Base-by-base conservation (phyloP, 1,140 invertebrate species). In the Watersipora subatra region DNA sequence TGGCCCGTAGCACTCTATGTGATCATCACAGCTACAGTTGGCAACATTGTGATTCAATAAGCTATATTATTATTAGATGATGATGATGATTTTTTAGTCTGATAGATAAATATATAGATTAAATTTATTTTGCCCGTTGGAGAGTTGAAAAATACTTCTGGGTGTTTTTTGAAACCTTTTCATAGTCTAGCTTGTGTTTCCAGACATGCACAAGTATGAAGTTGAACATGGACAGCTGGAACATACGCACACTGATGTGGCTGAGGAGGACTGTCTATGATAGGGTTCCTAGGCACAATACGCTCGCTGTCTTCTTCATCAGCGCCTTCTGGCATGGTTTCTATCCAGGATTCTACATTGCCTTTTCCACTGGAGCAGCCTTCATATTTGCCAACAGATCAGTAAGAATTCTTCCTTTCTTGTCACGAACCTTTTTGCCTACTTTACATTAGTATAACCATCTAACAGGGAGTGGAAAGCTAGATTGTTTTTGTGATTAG, bases 301-400 rank as follows among this genome's bases (percentile, higher is more conserved):
- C 79, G 17, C 61, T 81, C 12, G 83, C 87, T 58, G 95, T 93
- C 1, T 97, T 93, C 80, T 80, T 86, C 1, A 81, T 96, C 58
- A 95, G 91, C 25, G 91, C 92, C 24, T 73, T 95, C n/a, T 96
- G 93, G 92, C 93, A 96, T 80, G 93, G 76, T 67, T 94, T 93
- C 77, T 91, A 92, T 81, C 90, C 91, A 12, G 92, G 93, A 19
- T 97, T 96, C 81, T 96, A 95, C 78, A 75, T 95, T 55, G 93
- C 92, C 0, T 97, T 96, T 79, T 84, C 89, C 29, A 87, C 85
- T 28, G 91, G 87, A 19, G 89, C 90, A 0, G 71, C 95, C 2
- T 88, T 92, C 73, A 93, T 92, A 0, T 81, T 88, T 61, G 87
- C 87, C 25, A 86, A 88, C 27, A 84, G 92, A 81, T 82, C 82